Percentiles rank a stretch among this genome's conserved stretches.
Evolutionary conservation across 2,888 invertebrate species (phyloP).

Genomic region (Choreutis nemorana): DNA sequence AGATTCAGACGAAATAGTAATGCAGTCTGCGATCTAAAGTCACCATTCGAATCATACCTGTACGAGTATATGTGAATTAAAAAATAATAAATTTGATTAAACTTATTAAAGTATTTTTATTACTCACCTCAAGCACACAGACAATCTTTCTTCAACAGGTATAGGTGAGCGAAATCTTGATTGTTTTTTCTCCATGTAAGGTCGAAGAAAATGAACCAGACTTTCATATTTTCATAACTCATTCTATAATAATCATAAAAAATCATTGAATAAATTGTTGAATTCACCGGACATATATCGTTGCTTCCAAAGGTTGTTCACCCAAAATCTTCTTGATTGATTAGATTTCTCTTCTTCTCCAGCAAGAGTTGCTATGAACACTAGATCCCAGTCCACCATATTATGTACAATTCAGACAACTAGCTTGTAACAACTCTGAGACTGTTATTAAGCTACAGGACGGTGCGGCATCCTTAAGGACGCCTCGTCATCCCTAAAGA

Average conservation of each 20-base stretch:
- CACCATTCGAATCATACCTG: slow-evolving; percentile 12
- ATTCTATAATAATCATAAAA: slow-evolving; percentile 9
- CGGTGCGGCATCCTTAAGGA: slow-evolving; percentile 2
- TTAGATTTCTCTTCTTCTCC: slow-evolving; percentile 12
- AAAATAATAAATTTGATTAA: slow-evolving; percentile 11
- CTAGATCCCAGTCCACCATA: slow-evolving; percentile 13
- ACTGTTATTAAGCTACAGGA: slow-evolving; percentile 10
- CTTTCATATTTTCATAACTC: slow-evolving; percentile 10
- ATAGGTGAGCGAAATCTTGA: slow-evolving; percentile 12
- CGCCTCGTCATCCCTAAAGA: neutral
- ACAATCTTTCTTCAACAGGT: slow-evolving; percentile 13
- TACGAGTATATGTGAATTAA: slow-evolving; percentile 12
- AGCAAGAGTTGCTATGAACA: slow-evolving; percentile 12
- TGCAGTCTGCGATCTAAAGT: slow-evolving; percentile 12
- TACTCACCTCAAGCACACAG: slow-evolving; percentile 9
- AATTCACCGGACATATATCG: slow-evolving; percentile 11
- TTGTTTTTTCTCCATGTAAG: too few species aligned
- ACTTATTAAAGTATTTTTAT: too few species aligned
- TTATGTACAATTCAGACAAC: slow-evolving; percentile 1
- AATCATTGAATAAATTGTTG: slow-evolving; percentile 11
- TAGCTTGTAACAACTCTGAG: slow-evolving; percentile 12
- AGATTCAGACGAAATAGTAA: slow-evolving; percentile 11
- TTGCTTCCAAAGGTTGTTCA: slow-evolving; percentile 12
- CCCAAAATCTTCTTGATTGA: slow-evolving; percentile 13
- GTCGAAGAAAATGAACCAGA: slow-evolving; percentile 9